Percentiles rank a stretch among this genome's conserved stretches.
These are phyloP conservation scores for Lerista edwardsae DNA, from an alignment of 2,797 vertebrate genomes.

Conservation along the genomic window DNA sequence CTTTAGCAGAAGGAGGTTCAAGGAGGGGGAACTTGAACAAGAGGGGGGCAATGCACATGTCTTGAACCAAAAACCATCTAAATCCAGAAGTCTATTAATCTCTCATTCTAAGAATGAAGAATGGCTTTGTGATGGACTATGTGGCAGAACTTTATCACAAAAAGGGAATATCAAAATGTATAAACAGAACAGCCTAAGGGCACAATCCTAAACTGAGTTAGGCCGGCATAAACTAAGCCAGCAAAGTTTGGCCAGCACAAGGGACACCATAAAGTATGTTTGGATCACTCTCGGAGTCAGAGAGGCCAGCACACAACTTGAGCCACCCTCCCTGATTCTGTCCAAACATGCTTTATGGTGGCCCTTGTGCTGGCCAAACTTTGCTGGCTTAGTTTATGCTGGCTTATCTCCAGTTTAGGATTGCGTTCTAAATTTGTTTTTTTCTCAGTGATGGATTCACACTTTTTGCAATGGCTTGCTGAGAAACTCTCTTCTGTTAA, in stretches of 20 bases:
- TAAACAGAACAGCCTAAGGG: neutral
- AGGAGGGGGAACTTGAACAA: neutral
- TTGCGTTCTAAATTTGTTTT: too few species aligned
- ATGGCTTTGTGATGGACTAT: neutral
- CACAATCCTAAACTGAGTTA: too few species aligned
- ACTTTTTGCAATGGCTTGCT: conserved; percentile 29
- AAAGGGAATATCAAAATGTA: neutral
- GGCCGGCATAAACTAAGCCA: too few species aligned
- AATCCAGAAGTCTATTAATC: neutral
- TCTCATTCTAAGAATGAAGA: neutral
- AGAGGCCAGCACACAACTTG: too few species aligned
- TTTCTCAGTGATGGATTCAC: neutral
- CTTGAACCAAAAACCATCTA: neutral
- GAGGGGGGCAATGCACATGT: neutral
- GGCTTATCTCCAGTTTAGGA: too few species aligned
- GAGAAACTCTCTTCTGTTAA: conserved; percentile 47
- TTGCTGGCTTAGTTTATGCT: too few species aligned
- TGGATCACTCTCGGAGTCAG: too few species aligned
- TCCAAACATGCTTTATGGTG: too few species aligned
- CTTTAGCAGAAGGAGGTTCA: neutral
- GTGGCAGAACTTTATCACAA: neutral
- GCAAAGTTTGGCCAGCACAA: too few species aligned
- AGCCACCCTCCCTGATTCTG: too few species aligned
- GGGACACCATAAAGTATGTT: too few species aligned
- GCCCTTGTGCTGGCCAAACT: too few species aligned